Conservation (phyloP, 2,888 invertebrate genomes). For the Eledone cirrhosa region DNA sequence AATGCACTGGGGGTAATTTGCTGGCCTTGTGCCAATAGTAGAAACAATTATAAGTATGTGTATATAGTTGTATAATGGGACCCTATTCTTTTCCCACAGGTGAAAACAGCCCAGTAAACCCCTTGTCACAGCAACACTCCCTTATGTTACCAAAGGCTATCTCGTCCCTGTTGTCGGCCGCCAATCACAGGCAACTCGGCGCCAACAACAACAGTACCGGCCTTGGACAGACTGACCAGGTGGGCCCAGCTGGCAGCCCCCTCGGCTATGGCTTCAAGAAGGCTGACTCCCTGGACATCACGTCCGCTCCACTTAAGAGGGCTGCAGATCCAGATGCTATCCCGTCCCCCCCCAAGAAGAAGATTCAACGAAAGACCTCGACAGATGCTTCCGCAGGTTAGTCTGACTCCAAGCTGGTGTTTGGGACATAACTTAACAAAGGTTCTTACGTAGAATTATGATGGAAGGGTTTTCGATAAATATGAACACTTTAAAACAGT, state of each 20-base stretch:
- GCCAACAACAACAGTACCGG: no score
- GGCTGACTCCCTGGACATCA: neutral
- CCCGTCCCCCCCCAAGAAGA: conserved; percentile 18
- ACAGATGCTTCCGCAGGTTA: neutral
- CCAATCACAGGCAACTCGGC: neutral
- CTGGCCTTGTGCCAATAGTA: no score
- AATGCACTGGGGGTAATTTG: no score
- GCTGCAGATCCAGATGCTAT: neutral
- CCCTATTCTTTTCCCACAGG: neutral
- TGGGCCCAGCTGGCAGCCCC: neutral
- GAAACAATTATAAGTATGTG: no score
- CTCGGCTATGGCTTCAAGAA: conserved; percentile 22
- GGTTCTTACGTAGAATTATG: no score
- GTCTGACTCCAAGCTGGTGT: no score
- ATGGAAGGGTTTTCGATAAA: no score
- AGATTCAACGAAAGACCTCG: conserved; percentile 7
- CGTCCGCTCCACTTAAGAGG: neutral
- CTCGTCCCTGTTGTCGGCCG: neutral
- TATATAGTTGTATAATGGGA: no score
- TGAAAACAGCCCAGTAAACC: neutral
- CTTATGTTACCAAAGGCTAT: neutral
- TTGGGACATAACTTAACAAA: no score
- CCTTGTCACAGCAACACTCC: neutral
- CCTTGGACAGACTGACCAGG: neutral
- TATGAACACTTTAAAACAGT: no score